phyloP scores from a whole-genome alignment of 2,797 vertebrate species.

The Spinus pinus region DNA sequence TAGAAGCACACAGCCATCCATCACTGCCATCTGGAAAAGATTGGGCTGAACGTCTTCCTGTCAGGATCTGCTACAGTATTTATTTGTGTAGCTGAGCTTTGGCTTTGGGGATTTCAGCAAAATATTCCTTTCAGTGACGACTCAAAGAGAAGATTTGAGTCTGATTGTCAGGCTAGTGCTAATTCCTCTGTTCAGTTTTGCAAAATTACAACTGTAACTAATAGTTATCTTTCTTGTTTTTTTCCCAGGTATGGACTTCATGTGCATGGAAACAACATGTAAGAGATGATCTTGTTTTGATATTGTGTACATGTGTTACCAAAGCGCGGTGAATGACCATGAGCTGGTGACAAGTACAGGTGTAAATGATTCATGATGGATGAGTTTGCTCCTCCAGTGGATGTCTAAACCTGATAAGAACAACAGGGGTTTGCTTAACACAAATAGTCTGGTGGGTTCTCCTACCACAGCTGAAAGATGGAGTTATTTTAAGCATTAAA shows the following conservation, averaged over 20 bases:
- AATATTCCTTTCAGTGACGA: constrained; percentile 72
- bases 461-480: not conserved
- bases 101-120: constrained; percentile 71
- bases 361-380: constrained; percentile 54
- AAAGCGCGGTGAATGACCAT: not conserved
- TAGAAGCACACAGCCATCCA: constrained; percentile 89
- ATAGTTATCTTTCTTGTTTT: not conserved
- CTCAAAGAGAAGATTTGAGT: constrained; percentile 48
- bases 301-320: not conserved
- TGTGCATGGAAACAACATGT: constrained; percentile 6
- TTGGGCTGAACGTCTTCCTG: constrained; percentile 81
- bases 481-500: not conserved
- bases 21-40: constrained; percentile 94
- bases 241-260: not conserved
- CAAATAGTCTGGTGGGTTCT: not conserved
- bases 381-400: constrained; percentile 6
- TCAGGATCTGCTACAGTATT: constrained; percentile 84
- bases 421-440: constrained; percentile 21
- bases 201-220: constrained; percentile 8
- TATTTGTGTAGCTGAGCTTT: constrained; percentile 87
- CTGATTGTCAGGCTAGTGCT: constrained; percentile 65
- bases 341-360: constrained; percentile 50
- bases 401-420: not conserved
- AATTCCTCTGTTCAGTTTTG: constrained; percentile 46
- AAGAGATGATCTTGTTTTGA: constrained; percentile 36